Conservation (phyloP, 2,113 vertebrate genomes). For the Electrona antarctica region DNA sequence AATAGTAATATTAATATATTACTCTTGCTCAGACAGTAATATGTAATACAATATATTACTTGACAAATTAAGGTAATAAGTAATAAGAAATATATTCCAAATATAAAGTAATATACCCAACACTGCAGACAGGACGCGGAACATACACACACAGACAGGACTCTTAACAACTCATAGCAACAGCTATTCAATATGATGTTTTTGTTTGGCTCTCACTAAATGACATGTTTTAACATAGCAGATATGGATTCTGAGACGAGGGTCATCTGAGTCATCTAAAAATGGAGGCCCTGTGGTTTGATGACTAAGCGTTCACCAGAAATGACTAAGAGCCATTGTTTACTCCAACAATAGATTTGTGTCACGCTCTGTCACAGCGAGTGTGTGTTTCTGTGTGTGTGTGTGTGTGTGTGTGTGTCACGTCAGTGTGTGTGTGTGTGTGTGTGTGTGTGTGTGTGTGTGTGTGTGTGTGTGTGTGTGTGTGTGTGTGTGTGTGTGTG, state of each 20-base stretch:
- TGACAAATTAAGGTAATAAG: too few species aligned
- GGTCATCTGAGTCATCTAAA: conserved; percentile 6
- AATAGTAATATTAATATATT: too few species aligned
- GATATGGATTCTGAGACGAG: background rate
- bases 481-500: too few species aligned
- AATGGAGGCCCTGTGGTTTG: conserved; percentile 9
- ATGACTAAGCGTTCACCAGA: conserved; percentile 2
- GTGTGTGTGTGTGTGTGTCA: conserved; percentile 18
- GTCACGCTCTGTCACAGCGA: background rate
- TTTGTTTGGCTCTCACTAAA: conserved; percentile 7
- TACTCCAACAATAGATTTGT: conserved; percentile 36
- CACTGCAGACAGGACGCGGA: too few species aligned
- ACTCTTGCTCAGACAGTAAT: too few species aligned
- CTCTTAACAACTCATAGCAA: background rate
- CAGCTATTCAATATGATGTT: background rate
- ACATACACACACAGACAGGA: too few species aligned
- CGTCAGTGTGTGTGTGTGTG: conserved; percentile 1
- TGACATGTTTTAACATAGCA: conserved; percentile 12
- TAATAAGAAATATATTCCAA: too few species aligned
- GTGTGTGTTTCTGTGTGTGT: background rate
- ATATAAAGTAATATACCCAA: too few species aligned
- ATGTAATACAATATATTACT: too few species aligned
- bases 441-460: background rate
- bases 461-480: too few species aligned
- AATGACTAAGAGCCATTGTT: conserved; percentile 21